Evolutionary conservation across 2,888 invertebrate species (phyloP).

Genomic region (Drosophila putrida): DNA sequence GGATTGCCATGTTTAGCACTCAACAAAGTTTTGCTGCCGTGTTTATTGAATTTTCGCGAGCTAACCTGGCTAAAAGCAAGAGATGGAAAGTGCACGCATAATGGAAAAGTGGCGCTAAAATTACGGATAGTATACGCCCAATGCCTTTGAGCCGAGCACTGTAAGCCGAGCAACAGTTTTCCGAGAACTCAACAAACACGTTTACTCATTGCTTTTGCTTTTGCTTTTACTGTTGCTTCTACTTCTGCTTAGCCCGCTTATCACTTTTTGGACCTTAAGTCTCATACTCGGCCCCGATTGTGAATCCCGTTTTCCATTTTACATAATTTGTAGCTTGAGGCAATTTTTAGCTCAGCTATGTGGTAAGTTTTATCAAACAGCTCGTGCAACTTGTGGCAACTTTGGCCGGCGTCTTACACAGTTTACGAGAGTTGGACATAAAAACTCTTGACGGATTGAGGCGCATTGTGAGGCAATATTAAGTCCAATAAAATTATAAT

Average conservation of each 20-base stretch:
- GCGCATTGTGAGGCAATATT: background rate
- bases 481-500: constrained; percentile 8
- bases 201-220: constrained; percentile 8
- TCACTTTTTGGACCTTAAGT: constrained; percentile 4
- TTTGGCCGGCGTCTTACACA: constrained; percentile 16
- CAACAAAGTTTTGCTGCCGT: constrained; percentile 45
- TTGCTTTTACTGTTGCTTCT: too few species aligned
- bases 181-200: constrained; percentile 19
- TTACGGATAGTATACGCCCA: constrained; percentile 22
- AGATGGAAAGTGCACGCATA: constrained; percentile 26
- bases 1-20: constrained; percentile 48
- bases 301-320: constrained; percentile 50
- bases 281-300: constrained; percentile 23
- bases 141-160: constrained; percentile 36
- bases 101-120: constrained; percentile 44
- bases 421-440: constrained; percentile 1
- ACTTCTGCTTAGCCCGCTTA: constrained; percentile 23
- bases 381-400: constrained; percentile 48
- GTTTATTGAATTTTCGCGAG: constrained; percentile 54
- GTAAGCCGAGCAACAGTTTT: constrained; percentile 41
- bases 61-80: constrained; percentile 30
- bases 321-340: constrained; percentile 69
- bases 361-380: constrained; percentile 41
- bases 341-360: constrained; percentile 37
- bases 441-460: constrained; percentile 7